phyloP scores from a whole-genome alignment of 1,140 invertebrate species.

The Zaprionus capensis region DNA sequence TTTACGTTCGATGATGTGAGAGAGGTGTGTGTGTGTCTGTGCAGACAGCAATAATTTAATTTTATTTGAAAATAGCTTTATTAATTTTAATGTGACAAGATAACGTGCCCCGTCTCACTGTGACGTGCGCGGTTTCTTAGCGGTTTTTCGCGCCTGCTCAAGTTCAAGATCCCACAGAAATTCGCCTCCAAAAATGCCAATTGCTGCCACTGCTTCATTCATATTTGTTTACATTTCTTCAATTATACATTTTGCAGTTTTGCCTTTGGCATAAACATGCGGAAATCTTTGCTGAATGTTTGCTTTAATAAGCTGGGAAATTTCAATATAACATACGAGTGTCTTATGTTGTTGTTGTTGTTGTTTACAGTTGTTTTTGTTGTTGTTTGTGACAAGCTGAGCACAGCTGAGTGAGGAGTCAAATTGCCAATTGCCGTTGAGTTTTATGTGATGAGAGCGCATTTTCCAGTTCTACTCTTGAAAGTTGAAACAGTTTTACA shows the following conservation, averaged over 20 bases:
- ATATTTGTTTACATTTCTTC: conserved; percentile 50
- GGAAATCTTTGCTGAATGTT: conserved; percentile 25
- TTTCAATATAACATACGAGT: conserved; percentile 5
- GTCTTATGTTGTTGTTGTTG: conserved; percentile 10
- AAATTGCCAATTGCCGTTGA: neutral
- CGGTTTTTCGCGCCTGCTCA: conserved; percentile 25
- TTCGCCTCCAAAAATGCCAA: conserved; percentile 48
- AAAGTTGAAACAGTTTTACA: neutral
- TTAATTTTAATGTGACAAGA: conserved; percentile 24
- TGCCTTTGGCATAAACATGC: conserved; percentile 55
- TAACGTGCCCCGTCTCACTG: neutral
- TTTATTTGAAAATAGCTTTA: conserved; percentile 49
- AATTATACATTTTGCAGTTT: conserved; percentile 31
- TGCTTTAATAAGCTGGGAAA: conserved; percentile 26
- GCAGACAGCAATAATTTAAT: conserved; percentile 34
- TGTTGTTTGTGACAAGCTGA: conserved; percentile 1
- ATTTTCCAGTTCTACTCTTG: neutral
- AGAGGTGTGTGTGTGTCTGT: conserved; percentile 19
- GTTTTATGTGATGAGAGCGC: neutral
- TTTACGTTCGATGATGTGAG: conserved; percentile 26
- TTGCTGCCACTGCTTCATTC: conserved; percentile 33
- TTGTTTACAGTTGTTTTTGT: conserved; percentile 13
- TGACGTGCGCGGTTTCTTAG: neutral
- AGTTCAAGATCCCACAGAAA: conserved; percentile 58
- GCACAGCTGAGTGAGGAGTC: neutral